Evolutionary conservation across 35 echinoderm and acorn worm genomes (phyloP), one percentile per base, ranked within the genome.

Genomic region (Stichopus chloronotus): DNA sequence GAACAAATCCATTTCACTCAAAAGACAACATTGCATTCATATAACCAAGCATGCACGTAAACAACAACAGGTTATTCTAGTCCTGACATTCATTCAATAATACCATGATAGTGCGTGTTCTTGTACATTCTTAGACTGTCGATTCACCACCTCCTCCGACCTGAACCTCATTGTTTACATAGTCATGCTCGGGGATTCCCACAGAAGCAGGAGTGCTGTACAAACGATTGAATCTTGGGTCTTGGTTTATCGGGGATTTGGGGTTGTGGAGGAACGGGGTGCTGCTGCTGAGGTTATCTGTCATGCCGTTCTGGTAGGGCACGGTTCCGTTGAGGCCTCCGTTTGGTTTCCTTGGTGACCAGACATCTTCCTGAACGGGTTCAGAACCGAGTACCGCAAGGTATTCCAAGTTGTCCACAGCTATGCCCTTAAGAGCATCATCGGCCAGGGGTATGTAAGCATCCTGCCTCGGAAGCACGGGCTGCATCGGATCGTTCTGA

Each of bases 331-430:
- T 74, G 20, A 20, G 19, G 12, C 63, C 63, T 23, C n/a, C 56
- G 22, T 88, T 52, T n/a, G 84, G 61, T 52, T 91, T 22, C 7
- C 88, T 65, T 55, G 88, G 88, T 23, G 88, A 77, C 88, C 88
- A 91, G 14, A 91, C 88, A 55, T 91, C 88, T 52, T 69, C 61
- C 57, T 91, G 63, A 14, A 55, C 8, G 12, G 91, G 76, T 12
- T 55, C 86, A 22, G 59, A 59, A 17, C 79, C 86, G 19, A 95
- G 86, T 9, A 95, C 24, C 8, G 96, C 96, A 68, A 95, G 96
- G 87, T 98, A 98, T 57, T 98, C 96, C 86, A 98, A 19, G 85
- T 98, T 98, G 63, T 98, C 96, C 52, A 95, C 81, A 30, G 84
- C 93, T 2, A 88, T 72, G 10, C 93, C 96, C 13, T 63, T 89